phyloP scores from a whole-genome alignment of 1,140 invertebrate genomes.

The Papilio polyxenes region DNA sequence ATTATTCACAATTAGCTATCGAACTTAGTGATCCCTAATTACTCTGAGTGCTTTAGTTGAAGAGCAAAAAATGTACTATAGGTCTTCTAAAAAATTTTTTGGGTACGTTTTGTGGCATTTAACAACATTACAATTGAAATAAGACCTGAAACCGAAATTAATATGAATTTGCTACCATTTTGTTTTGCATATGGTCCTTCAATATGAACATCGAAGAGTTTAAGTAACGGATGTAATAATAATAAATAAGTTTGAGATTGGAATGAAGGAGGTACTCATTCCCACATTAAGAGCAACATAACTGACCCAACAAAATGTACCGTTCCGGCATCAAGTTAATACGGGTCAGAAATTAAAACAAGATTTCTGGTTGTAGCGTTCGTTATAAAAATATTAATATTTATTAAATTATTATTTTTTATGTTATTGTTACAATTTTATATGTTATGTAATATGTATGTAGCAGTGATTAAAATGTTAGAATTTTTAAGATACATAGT shows the following conservation, averaged over 20 bases:
- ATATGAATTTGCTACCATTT: too few relatives aligned
- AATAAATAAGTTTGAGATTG: slow-evolving; percentile 1
- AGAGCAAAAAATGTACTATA: too few relatives aligned
- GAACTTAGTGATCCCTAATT: too few relatives aligned
- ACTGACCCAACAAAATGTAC: slow-evolving; percentile 36
- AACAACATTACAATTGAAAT: too few relatives aligned
- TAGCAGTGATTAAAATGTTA: neutral
- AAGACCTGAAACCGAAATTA: too few relatives aligned
- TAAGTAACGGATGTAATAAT: slow-evolving; percentile 17
- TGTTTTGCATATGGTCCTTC: too few relatives aligned
- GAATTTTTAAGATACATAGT: neutral
- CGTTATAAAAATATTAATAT: neutral
- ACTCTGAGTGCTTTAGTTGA: too few relatives aligned
- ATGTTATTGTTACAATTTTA: neutral
- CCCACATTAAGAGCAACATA: slow-evolving; percentile 38
- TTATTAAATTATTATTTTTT: neutral
- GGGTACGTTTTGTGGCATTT: too few relatives aligned
- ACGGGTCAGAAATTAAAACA: slow-evolving; percentile 37
- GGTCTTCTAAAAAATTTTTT: too few relatives aligned
- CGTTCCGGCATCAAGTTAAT: slow-evolving; percentile 27
- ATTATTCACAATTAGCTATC: too few relatives aligned
- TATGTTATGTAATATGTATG: neutral
- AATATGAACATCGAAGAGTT: neutral
- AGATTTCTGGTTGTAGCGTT: slow-evolving; percentile 28
- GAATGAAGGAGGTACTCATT: slow-evolving; percentile 10